A percentile compares a stretch with the other conserved stretches of the same genome.
Conservation (phyloP, 2,797 vertebrate species). For the Dendrocincla tyrannina region DNA sequence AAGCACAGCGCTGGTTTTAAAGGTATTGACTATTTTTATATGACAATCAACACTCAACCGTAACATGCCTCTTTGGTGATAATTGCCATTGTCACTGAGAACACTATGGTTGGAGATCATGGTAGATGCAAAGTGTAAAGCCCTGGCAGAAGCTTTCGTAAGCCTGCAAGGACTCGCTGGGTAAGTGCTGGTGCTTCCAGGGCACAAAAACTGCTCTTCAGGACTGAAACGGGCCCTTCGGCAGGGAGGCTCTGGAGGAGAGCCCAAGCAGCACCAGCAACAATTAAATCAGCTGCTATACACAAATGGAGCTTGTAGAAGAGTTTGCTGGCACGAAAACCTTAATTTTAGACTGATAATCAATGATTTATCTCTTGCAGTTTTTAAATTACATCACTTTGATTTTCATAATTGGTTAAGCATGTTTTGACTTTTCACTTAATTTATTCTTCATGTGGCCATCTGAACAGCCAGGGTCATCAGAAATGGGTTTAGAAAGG, state of each 20-base stretch:
- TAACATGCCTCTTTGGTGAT: neutral
- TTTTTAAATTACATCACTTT: neutral
- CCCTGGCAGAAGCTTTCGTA: neutral
- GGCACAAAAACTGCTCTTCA: neutral
- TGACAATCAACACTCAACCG: neutral
- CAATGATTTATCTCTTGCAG: neutral
- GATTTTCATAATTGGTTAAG: neutral
- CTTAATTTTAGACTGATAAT: neutral
- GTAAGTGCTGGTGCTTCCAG: neutral
- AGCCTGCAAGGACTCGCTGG: neutral
- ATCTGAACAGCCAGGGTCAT: neutral
- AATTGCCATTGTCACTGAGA: neutral
- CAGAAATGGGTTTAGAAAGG: neutral
- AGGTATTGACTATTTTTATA: neutral
- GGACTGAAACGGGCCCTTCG: neutral
- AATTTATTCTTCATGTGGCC: neutral
- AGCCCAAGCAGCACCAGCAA: neutral
- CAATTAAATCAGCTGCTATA: neutral
- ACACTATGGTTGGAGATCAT: neutral
- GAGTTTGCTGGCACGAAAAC: neutral
- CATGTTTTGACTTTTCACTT: neutral
- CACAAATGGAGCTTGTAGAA: neutral
- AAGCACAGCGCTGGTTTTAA: neutral
- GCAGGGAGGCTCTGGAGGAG: neutral
- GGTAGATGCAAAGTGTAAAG: neutral